These are phyloP conservation scores for Syngnathus rostellatus DNA, from an alignment of 2,797 vertebrate species.

Conservation along the genomic window DNA sequence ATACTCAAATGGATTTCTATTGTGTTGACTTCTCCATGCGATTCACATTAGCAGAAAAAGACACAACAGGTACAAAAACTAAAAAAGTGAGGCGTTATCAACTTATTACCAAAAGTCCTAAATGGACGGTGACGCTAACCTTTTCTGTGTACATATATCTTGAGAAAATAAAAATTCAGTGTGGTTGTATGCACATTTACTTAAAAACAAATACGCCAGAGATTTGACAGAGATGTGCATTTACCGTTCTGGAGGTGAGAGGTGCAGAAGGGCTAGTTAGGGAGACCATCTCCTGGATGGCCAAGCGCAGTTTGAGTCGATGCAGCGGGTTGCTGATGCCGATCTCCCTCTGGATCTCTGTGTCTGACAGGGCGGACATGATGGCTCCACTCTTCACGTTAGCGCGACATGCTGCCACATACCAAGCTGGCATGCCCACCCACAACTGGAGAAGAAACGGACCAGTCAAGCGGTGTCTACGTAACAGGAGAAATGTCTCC, in stretches of 20 bases:
- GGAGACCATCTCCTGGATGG: constrained; percentile 97
- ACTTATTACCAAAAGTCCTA: constrained; percentile 19
- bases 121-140: constrained; percentile 21
- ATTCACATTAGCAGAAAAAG: constrained; percentile 25
- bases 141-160: constrained; percentile 13
- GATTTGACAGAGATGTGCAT: background rate
- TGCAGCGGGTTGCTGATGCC: constrained; percentile 95
- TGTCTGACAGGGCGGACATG: constrained; percentile 94
- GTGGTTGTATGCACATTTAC: background rate
- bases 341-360: constrained; percentile 93
- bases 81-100: constrained; percentile 19
- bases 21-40: constrained; percentile 41
- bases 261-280: constrained; percentile 93
- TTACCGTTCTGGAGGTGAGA: constrained; percentile 87
- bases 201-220: background rate
- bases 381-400: constrained; percentile 96
- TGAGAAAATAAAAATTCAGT: background rate
- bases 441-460: constrained; percentile 74
- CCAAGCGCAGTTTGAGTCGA: constrained; percentile 86
- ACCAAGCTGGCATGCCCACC: constrained; percentile 98
- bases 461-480: background rate
- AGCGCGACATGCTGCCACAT: constrained; percentile 90
- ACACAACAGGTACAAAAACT: constrained; percentile 8
- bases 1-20: background rate
- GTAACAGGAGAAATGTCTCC: background rate